Evolutionary conservation across 2,888 invertebrate genomes (phyloP).

Genomic region (Cheilosia urbana): DNA sequence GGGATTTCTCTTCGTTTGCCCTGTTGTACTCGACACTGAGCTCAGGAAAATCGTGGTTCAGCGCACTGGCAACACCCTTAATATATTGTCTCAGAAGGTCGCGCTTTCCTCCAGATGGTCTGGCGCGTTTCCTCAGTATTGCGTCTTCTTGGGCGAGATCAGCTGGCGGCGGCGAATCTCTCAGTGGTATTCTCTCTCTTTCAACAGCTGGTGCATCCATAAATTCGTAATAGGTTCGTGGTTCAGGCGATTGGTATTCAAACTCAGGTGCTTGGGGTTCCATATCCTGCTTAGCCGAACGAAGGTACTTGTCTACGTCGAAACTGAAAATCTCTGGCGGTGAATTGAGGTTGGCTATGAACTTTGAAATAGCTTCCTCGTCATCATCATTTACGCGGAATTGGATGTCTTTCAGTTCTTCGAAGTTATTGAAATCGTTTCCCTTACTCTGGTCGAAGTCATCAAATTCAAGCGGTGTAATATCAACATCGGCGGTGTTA

Average conservation of each 20-base stretch:
- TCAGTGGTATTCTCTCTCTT: constrained; percentile 61
- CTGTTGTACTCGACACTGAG: background rate
- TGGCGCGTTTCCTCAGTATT: background rate
- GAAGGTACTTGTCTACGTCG: constrained; percentile 76
- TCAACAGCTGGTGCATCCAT: constrained; percentile 60
- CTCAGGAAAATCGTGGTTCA: constrained; percentile 20
- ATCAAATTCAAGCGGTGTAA: background rate
- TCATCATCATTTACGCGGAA: constrained; percentile 73
- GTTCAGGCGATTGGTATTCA: constrained; percentile 42
- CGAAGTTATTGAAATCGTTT: constrained; percentile 49
- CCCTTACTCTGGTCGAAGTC: background rate
- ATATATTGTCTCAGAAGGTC: constrained; percentile 76
- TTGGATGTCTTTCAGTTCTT: constrained; percentile 74
- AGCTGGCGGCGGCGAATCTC: constrained; percentile 35
- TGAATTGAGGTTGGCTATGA: constrained; percentile 75
- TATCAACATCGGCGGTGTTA: background rate
- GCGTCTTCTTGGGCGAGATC: background rate
- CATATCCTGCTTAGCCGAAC: constrained; percentile 38
- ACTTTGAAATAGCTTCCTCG: constrained; percentile 75
- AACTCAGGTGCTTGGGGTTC: constrained; percentile 27
- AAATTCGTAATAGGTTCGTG: constrained; percentile 75
- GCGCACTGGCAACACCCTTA: constrained; percentile 73
- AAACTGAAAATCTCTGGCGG: constrained; percentile 77
- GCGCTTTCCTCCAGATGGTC: constrained; percentile 48
- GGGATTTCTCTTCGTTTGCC: constrained; percentile 5